A percentile compares a stretch with the other conserved stretches of the same genome.
These are phyloP conservation scores for Amphiprion percula DNA, from an alignment of 2,113 vertebrate species.

Conservation along the genomic window DNA sequence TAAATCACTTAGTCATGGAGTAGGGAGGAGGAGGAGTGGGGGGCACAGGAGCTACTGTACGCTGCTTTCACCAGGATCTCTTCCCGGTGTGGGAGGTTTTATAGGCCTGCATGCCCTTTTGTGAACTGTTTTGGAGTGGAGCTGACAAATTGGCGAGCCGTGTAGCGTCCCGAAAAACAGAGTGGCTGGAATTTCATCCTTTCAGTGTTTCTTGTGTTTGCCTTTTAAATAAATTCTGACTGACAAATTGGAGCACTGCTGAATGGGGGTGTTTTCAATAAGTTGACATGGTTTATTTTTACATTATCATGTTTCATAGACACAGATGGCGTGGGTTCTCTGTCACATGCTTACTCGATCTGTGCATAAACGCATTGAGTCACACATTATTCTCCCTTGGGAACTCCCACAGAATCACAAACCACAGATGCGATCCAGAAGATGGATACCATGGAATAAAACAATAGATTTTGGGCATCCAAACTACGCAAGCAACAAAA, in stretches of 20 bases:
- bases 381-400: slow-evolving; percentile 36
- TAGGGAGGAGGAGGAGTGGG: slow-evolving; percentile 32
- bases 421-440: neutral
- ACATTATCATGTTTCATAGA: slow-evolving; percentile 43
- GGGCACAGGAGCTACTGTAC: slow-evolving; percentile 68
- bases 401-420: slow-evolving; percentile 49
- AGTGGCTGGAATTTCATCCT: slow-evolving; percentile 63
- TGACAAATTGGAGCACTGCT: slow-evolving; percentile 58
- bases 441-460: neutral
- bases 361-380: slow-evolving; percentile 50
- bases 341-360: slow-evolving; percentile 26
- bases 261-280: slow-evolving; percentile 54
- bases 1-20: slow-evolving; percentile 84
- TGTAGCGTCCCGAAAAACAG: slow-evolving; percentile 53
- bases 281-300: slow-evolving; percentile 52
- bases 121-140: slow-evolving; percentile 66
- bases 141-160: slow-evolving; percentile 75
- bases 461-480: slow-evolving; percentile 2
- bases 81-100: slow-evolving; percentile 67
- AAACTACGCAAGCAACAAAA: neutral
- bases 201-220: slow-evolving; percentile 64
- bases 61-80: slow-evolving; percentile 64
- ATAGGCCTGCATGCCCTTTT: slow-evolving; percentile 67
- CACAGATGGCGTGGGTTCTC: slow-evolving; percentile 38
- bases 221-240: slow-evolving; percentile 74